Conservation (phyloP, 1,140 invertebrate species). For the Alviniconcha marisindica region DNA sequence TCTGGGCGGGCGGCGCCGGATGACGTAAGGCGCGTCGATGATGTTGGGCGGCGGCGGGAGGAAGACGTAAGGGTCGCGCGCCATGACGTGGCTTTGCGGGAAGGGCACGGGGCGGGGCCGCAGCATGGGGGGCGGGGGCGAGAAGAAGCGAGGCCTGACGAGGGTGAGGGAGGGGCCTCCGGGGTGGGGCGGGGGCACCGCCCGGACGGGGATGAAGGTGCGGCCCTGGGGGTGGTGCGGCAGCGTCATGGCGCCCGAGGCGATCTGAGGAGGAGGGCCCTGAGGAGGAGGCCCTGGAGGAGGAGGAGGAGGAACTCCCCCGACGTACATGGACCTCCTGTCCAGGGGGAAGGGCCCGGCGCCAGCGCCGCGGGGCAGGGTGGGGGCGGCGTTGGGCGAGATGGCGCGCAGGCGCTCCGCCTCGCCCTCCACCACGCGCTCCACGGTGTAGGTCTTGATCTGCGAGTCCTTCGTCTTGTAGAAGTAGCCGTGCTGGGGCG, state of each 20-base stretch:
- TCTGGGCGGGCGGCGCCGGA: conserved; percentile 45
- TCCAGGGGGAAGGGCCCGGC: too few species aligned
- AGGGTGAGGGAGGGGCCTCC: conserved; percentile 38
- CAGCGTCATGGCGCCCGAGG: conserved; percentile 38
- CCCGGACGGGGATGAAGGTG: conserved; percentile 29
- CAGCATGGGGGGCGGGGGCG: conserved; percentile 51
- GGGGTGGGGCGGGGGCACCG: too few species aligned
- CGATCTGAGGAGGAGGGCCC: conserved; percentile 5
- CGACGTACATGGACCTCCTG: conserved; percentile 12
- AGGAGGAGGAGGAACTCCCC: neutral
- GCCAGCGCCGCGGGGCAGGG: conserved; percentile 4
- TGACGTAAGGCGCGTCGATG: conserved; percentile 44
- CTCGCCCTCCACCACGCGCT: conserved; percentile 44
- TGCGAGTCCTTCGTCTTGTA: conserved; percentile 60
- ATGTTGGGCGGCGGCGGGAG: conserved; percentile 44
- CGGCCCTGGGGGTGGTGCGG: conserved; percentile 30
- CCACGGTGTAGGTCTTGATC: conserved; percentile 65
- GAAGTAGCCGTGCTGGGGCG: conserved; percentile 68
- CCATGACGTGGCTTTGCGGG: conserved; percentile 43
- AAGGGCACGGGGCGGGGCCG: conserved; percentile 38
- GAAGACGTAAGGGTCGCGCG: conserved; percentile 50
- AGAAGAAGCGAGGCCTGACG: conserved; percentile 61
- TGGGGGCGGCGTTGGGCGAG: conserved; percentile 18
- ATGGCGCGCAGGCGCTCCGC: conserved; percentile 30
- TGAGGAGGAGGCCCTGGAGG: conserved; percentile 16